phyloP scores from a whole-genome alignment of 2,797 vertebrate species.

The Champsocephalus gunnari region DNA sequence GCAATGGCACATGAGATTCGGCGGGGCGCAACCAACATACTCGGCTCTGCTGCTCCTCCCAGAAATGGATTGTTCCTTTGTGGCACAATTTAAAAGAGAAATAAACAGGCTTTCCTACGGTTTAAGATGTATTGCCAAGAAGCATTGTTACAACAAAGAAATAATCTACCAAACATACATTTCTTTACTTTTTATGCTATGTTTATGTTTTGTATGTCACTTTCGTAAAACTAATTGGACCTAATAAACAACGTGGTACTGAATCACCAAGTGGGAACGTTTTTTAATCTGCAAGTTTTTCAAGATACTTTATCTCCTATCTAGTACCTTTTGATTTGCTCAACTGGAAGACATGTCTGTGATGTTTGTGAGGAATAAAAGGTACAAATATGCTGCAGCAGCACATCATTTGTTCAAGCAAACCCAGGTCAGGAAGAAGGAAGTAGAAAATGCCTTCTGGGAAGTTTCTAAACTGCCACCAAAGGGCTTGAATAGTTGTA shows the following conservation, averaged over 20 bases:
- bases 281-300: background rate
- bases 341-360: background rate
- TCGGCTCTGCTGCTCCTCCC: no score
- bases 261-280: background rate
- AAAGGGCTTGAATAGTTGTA: background rate
- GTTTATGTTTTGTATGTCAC: background rate
- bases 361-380: background rate
- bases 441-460: background rate
- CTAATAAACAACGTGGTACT: background rate
- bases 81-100: no score
- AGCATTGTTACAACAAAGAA: no score
- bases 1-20: no score
- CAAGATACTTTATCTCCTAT: background rate
- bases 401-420: background rate
- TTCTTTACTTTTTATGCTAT: no score
- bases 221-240: background rate
- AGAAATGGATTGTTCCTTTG: no score
- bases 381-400: background rate
- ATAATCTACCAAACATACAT: no score
- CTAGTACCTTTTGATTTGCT: background rate
- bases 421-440: constrained; percentile 17
- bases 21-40: no score
- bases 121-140: no score
- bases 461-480: constrained; percentile 6
- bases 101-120: no score